phyloP scores from a whole-genome alignment of 2,888 invertebrate genomes.

The Pseudoips prasinana region DNA sequence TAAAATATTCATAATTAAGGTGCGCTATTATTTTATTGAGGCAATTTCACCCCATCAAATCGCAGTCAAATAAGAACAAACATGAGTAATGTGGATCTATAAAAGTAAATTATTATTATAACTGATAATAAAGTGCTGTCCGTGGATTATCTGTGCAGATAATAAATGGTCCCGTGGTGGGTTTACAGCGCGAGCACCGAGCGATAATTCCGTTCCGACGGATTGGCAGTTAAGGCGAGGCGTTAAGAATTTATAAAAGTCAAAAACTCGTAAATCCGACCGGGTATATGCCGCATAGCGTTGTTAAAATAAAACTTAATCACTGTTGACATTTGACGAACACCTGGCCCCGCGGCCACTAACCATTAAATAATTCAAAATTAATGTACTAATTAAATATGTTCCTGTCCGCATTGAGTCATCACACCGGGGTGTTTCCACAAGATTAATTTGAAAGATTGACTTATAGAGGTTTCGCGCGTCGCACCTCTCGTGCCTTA shows the following conservation, averaged over 20 bases:
- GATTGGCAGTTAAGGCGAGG: slow-evolving; percentile 72
- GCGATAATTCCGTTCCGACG: slow-evolving; percentile 65
- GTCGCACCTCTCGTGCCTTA: slow-evolving; percentile 57
- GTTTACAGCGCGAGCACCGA: slow-evolving; percentile 64
- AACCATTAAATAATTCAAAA: slow-evolving; percentile 72
- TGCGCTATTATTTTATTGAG: slow-evolving; percentile 67
- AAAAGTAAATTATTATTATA: slow-evolving; percentile 81
- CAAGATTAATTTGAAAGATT: slow-evolving; percentile 72
- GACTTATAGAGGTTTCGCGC: slow-evolving; percentile 72
- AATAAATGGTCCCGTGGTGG: slow-evolving; percentile 68
- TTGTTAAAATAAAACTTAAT: slow-evolving; percentile 73
- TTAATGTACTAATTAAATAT: slow-evolving; percentile 79
- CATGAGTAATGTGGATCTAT: slow-evolving; percentile 77
- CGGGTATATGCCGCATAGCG: slow-evolving; percentile 43
- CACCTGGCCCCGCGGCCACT: slow-evolving; percentile 62
- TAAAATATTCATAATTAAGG: slow-evolving; percentile 57
- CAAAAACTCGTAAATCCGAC: slow-evolving; percentile 71
- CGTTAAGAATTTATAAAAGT: slow-evolving; percentile 74
- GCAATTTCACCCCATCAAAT: slow-evolving; percentile 69
- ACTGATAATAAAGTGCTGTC: slow-evolving; percentile 80
- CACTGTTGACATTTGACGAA: slow-evolving; percentile 77
- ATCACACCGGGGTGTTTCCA: slow-evolving; percentile 65
- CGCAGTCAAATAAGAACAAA: slow-evolving; percentile 77
- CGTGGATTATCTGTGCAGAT: slow-evolving; percentile 74
- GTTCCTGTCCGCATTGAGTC: slow-evolving; percentile 72